Percentiles rank a stretch among this genome's conserved stretches.
Conservation (phyloP, 2,797 vertebrate species). For the Sebastes melanostomus region DNA sequence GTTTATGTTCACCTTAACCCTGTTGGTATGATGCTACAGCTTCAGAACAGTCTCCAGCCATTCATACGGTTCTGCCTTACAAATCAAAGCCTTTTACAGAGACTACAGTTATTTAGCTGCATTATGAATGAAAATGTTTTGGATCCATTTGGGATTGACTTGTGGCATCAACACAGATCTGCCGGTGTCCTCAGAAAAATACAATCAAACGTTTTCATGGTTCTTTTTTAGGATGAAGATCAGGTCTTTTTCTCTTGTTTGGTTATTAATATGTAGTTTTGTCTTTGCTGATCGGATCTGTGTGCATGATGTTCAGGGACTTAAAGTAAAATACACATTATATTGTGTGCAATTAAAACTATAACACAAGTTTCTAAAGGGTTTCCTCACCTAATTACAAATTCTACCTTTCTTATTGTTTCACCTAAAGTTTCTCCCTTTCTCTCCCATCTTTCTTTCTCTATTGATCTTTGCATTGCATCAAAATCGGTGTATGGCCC, state of each 20-base stretch:
- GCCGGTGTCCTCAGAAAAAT: not conserved
- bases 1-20: not conserved
- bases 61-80: not conserved
- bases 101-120: not conserved
- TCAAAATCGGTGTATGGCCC: not conserved
- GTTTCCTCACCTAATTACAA: not conserved
- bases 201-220: not conserved
- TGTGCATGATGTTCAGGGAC: not conserved
- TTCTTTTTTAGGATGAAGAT: not conserved
- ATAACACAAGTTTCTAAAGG: not conserved
- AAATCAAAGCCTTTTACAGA: not conserved
- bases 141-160: not conserved
- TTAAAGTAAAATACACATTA: not conserved
- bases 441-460: not conserved
- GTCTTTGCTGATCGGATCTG: not conserved
- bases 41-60: not conserved
- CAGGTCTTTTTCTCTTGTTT: not conserved
- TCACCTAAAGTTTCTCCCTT: not conserved
- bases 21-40: not conserved
- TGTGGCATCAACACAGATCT: not conserved
- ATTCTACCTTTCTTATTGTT: not conserved
- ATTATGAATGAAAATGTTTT: not conserved
- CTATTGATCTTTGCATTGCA: not conserved
- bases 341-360: not conserved
- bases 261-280: not conserved